A percentile compares a stretch with the other conserved stretches of the same genome.
Evolutionary conservation across 2,797 vertebrate genomes (phyloP).

Genomic region (Gadopsis bispinosus): DNA sequence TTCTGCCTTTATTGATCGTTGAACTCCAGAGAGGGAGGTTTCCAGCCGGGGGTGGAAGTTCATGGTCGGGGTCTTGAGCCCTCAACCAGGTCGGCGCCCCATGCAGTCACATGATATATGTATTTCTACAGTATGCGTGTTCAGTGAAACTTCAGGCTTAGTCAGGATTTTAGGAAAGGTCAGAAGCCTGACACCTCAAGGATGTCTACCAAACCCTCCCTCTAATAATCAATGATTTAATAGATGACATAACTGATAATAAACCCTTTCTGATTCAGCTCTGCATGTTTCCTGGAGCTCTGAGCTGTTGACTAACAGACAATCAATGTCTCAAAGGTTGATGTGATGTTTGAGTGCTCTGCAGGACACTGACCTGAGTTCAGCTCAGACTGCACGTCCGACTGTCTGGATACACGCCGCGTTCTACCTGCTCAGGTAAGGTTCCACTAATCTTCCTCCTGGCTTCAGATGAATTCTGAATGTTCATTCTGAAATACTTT

Average conservation of each 20-base stretch:
- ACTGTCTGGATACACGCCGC: conserved; percentile 1
- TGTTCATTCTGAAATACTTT: neutral
- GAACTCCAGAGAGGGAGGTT: no score
- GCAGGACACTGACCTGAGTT: conserved; percentile 79
- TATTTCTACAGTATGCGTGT: no score
- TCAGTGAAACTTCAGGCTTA: no score
- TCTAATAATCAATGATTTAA: no score
- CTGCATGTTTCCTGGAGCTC: conserved; percentile 21
- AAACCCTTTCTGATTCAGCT: neutral
- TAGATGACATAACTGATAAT: no score
- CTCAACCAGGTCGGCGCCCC: no score
- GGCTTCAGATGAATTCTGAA: neutral
- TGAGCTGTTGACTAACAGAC: conserved; percentile 37
- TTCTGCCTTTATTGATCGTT: neutral
- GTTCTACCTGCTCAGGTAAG: conserved; percentile 70
- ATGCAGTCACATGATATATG: no score
- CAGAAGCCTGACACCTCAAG: no score
- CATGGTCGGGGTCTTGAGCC: no score
- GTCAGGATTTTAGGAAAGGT: no score
- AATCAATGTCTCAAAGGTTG: conserved; percentile 86
- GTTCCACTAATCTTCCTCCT: neutral
- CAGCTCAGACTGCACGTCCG: conserved; percentile 8
- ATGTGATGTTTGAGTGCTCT: conserved; percentile 58
- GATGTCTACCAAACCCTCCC: no score
- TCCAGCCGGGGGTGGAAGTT: no score